Base-by-base conservation (phyloP, 2,113 vertebrate genomes). In the Hippocampus zosterae region DNA sequence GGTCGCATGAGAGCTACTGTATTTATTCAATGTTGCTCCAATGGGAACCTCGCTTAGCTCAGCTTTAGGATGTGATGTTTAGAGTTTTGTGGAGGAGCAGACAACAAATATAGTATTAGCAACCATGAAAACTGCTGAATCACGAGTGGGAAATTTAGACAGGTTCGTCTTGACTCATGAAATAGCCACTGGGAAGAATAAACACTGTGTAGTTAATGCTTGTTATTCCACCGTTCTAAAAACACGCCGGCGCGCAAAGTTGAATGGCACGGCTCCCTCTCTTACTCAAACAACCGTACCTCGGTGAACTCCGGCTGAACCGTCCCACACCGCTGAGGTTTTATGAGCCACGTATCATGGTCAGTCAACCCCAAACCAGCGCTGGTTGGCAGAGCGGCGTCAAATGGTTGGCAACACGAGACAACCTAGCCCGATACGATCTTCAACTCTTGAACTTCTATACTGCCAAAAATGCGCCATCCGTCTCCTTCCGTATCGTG, bases 301-400 rank as follows among this genome's bases (percentile, higher is more conserved):
- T 78, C 70, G 40, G 69, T 92, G 90, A 92, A 91, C 90, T 92
- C 84, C 23, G 73, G 65, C 84, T 90, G 89, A 92, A 91, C 91
- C 65, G 56, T 55, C 59, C 48, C 33, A 18, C 50, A 33, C 69
- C 79, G 81, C 67, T 0, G 76, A 79, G 81, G 73, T 90, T 88
- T 90, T 91, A 90, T 74, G 85, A 84, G 78, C 69, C 80, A 84
- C 81, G 75, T 74, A 83, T 88, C 84, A 89, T 74, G 81, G 88
- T 89, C 83, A 83, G 77, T 86, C 84, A 37, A 84, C 80, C 89
- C 86, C 84, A 90, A 91, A 89, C 89, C 88, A 86, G 82, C 13
- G 4, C 75, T 75, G 75, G 85, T 87, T 90, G 88, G 87, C 88
- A 88, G 76, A 76, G 80, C 82, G 83, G 86, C 75, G 83, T 90